Base-by-base conservation (phyloP, 2,113 vertebrate species). In the Cephalopholis sonnerati region DNA sequence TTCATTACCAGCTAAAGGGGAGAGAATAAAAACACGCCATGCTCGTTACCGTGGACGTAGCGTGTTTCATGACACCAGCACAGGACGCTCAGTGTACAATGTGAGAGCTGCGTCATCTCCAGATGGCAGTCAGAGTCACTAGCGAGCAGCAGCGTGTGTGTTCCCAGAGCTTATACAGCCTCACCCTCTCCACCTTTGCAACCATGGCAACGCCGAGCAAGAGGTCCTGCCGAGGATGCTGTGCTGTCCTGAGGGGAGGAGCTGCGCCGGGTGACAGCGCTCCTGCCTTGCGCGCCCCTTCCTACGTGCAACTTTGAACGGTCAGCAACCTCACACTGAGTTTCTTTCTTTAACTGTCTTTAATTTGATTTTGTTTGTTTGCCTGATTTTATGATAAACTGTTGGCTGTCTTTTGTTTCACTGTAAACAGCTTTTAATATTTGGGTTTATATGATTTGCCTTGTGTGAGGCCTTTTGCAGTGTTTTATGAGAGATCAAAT, bases 151-250 rank as follows among this genome's bases (percentile, higher is more conserved):
- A 41, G 51, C 3, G 9, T 61, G 81, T 69, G 76, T 53, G 75
- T 79, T 81, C 66, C 29, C 82, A 73, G 72, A 80, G 82, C 88
- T 77, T 59, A 50, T 18, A 32, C 84, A 84, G 92, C 93, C 86
- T 93, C 92, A 89, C 93, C 93, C 94, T 90, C 87, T 94, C 89
- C 94, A 94, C 93, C 93, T 95, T 91, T 91, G 95, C 93, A 96
- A 92, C 95, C 95, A 96, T 96, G 92, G 95, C 93, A 96, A 95
- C 94, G 41, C 64, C 6, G 91, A 92, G 92, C 87, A 81, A 50
- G 84, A 92, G 92, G 92, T 91, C 91, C 90, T 90, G 80, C 71
- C 54, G 91, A 61, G 87, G 76, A 90, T 84, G 81, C 82, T 83
- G 85, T 74, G 81, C 69, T 79, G 85, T 91, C 83, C 89, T 80